Evolutionary conservation across 2,113 vertebrate genomes (phyloP).

Genomic region (Protobothrops flavoviridis): DNA sequence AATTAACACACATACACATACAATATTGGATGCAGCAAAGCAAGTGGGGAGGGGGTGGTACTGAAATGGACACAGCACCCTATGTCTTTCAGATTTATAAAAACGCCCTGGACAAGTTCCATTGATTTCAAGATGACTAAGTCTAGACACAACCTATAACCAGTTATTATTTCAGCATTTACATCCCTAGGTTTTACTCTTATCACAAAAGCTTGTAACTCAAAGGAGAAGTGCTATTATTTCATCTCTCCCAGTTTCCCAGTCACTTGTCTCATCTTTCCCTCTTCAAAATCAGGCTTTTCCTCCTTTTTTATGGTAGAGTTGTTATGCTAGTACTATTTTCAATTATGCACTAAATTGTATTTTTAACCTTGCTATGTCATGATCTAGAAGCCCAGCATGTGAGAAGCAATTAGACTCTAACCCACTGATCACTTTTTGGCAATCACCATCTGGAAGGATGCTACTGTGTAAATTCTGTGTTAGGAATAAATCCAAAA

Average conservation of each 20-base stretch:
- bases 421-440: background rate
- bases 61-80: background rate
- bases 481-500: background rate
- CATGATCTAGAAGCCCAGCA: background rate
- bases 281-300: background rate
- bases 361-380: background rate
- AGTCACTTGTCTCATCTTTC: background rate
- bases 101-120: background rate
- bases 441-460: background rate
- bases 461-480: background rate
- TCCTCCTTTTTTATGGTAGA: background rate
- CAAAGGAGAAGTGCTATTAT: background rate
- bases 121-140: background rate
- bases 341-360: background rate
- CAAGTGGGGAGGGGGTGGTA: background rate
- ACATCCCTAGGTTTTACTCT: background rate
- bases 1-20: background rate
- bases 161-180: background rate
- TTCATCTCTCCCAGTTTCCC: background rate
- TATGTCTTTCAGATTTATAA: background rate
- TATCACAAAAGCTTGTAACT: background rate
- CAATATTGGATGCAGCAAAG: background rate
- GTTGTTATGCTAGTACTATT: background rate
- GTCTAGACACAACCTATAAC: background rate
- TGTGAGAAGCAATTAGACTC: background rate